These are phyloP conservation scores for Microtus pennsylvanicus DNA, from an alignment of 2,113 vertebrate species.

Conservation along the genomic window DNA sequence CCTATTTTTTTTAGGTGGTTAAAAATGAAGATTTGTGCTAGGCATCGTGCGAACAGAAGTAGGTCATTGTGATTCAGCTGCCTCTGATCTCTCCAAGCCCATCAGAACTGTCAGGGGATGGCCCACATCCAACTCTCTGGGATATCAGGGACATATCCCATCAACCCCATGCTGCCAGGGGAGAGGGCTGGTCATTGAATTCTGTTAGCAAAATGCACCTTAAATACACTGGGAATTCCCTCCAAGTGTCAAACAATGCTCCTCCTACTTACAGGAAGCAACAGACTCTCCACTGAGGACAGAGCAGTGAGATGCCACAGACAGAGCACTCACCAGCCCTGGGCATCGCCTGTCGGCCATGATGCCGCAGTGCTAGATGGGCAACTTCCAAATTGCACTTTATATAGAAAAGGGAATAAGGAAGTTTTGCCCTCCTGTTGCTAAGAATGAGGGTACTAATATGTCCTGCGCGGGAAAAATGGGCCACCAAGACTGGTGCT, in stretches of 20 bases:
- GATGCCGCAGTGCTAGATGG: no score
- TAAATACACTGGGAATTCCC: conserved; percentile 64
- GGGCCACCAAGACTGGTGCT: background rate
- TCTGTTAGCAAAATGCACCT: conserved; percentile 76
- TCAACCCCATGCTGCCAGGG: conserved; percentile 66
- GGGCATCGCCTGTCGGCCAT: conserved; percentile 78
- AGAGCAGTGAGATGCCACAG: conserved; percentile 49
- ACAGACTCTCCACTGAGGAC: conserved; percentile 42
- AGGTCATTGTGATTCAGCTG: conserved; percentile 84
- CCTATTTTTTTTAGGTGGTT: conserved; percentile 71
- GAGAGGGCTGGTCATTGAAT: conserved; percentile 75
- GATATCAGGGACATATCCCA: conserved; percentile 60
- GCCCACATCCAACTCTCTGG: conserved; percentile 74
- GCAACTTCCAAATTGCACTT: conserved; percentile 71
- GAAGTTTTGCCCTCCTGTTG: background rate
- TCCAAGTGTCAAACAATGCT: conserved; percentile 73
- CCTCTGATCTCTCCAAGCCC: conserved; percentile 78
- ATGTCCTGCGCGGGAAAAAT: background rate
- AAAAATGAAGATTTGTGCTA: conserved; percentile 62
- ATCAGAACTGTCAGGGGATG: conserved; percentile 84
- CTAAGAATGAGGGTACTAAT: conserved; percentile 60
- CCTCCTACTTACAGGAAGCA: conserved; percentile 66
- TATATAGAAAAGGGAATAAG: conserved; percentile 8
- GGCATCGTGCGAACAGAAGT: conserved; percentile 74
- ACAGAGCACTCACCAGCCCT: conserved; percentile 74